A percentile compares a stretch with the other conserved stretches of the same genome.
phyloP scores from a whole-genome alignment of 1,140 invertebrate species.

The Lordiphosa collinella region DNA sequence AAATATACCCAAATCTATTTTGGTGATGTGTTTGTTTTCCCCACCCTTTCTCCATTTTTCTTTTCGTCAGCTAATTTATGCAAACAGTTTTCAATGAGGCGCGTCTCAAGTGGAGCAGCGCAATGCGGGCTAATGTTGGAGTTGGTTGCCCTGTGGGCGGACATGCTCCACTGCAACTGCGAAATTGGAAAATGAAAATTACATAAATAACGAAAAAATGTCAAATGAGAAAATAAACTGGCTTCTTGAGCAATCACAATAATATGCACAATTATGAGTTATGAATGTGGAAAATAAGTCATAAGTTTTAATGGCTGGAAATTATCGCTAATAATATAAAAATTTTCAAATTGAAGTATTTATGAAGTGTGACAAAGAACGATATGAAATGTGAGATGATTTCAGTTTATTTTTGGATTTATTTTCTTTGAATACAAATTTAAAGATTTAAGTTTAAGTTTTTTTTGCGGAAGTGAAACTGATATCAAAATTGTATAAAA shows the following conservation, averaged over 20 bases:
- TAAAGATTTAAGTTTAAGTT: no score
- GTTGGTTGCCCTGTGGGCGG: background rate
- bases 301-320: constrained; percentile 12
- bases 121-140: constrained; percentile 5
- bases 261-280: background rate
- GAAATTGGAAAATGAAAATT: constrained; percentile 21
- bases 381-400: no score
- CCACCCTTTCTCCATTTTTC: constrained; percentile 9
- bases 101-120: constrained; percentile 5
- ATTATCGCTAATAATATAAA: no score
- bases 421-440: no score
- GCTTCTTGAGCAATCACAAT: constrained; percentile 9
- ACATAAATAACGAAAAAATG: constrained; percentile 20
- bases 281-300: no score
- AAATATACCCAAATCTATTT: constrained; percentile 8
- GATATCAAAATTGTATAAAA: no score
- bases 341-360: no score
- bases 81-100: constrained; percentile 69
- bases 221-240: constrained; percentile 7
- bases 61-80: constrained; percentile 65
- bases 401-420: no score
- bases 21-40: constrained; percentile 53
- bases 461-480: no score
- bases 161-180: constrained; percentile 40
- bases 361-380: no score